These are phyloP conservation scores for Halcyon chelicuti DNA, from an alignment of 2,797 vertebrate genomes.

Conservation along the genomic window DNA sequence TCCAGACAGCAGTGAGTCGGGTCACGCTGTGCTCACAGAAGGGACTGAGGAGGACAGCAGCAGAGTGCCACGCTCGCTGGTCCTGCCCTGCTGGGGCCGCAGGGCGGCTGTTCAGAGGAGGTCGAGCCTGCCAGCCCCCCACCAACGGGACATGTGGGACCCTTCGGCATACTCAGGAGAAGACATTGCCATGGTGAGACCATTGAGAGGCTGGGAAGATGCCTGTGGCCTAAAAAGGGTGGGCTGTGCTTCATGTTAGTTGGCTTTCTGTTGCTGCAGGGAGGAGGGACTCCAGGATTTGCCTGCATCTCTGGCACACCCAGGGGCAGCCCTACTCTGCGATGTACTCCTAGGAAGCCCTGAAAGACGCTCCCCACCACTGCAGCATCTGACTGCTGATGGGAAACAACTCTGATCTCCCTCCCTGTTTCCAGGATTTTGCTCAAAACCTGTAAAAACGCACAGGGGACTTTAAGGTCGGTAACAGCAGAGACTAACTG, in stretches of 20 bases:
- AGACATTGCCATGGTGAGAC: background rate
- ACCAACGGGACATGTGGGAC: fast-evolving
- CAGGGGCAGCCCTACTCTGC: background rate
- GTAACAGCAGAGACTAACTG: background rate
- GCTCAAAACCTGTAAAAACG: background rate
- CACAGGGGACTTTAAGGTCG: background rate
- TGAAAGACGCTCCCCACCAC: background rate
- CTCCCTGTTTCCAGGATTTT: background rate
- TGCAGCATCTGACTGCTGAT: fast-evolving
- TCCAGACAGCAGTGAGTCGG: background rate
- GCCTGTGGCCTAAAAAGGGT: background rate
- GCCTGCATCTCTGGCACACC: background rate
- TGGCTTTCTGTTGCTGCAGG: background rate
- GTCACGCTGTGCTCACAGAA: background rate
- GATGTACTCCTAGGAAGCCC: background rate
- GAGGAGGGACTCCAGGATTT: background rate
- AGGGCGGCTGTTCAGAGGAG: background rate
- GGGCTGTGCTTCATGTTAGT: background rate
- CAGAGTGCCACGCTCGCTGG: background rate
- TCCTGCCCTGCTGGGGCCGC: background rate
- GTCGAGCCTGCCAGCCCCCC: no score
- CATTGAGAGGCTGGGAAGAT: fast-evolving
- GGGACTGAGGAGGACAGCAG: background rate
- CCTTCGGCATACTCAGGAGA: fast-evolving
- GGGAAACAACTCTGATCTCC: background rate